A percentile compares a stretch with the other conserved stretches of the same genome.
phyloP scores from a whole-genome alignment of 35 echinoderm and acorn worm genomes.

The Patiria miniata region DNA sequence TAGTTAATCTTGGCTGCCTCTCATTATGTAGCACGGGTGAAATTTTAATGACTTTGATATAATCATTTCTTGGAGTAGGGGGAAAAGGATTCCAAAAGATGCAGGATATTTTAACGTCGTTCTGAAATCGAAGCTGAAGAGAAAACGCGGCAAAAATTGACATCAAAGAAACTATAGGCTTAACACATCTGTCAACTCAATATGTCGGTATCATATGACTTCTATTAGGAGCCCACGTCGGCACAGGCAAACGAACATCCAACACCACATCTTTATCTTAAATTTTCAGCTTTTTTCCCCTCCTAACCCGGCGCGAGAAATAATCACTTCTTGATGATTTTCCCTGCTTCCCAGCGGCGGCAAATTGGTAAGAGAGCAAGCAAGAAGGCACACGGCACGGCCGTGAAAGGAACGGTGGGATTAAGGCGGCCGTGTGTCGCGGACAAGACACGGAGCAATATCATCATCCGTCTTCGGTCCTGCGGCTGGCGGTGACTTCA shows the following conservation, averaged over 20 bases:
- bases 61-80: too few relatives aligned
- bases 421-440: background rate
- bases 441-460: constrained; percentile 1
- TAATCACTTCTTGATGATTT: constrained; percentile 32
- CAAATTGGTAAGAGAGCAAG: background rate
- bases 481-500: background rate
- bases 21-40: too few relatives aligned
- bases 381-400: background rate
- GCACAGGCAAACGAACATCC: too few relatives aligned
- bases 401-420: background rate
- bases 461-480: background rate
- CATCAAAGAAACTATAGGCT: constrained; percentile 11
- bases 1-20: too few relatives aligned
- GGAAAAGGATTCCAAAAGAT: too few relatives aligned
- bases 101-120: too few relatives aligned
- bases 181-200: constrained; percentile 4
- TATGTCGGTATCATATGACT: background rate
- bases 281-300: too few relatives aligned
- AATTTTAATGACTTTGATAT: too few relatives aligned
- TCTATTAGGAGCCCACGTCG: background rate
- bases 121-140: too few relatives aligned
- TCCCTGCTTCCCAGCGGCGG: constrained; percentile 8
- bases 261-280: too few relatives aligned
- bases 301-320: background rate
- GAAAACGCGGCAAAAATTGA: constrained; percentile 19